These are phyloP conservation scores for Xanthorhoe designata DNA, from an alignment of 2,888 invertebrate genomes.

Conservation along the genomic window DNA sequence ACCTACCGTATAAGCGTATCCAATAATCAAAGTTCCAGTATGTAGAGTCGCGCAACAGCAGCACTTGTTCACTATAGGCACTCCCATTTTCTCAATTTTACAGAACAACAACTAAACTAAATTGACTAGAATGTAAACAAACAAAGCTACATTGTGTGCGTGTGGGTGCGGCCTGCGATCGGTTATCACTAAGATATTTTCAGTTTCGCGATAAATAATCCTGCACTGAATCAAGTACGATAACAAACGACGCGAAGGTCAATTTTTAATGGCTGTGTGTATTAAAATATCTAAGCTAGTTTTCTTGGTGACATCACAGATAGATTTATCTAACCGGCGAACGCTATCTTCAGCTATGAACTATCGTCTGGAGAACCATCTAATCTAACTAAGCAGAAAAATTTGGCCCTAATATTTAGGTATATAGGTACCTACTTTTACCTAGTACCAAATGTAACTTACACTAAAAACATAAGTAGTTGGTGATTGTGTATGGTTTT, in stretches of 20 bases:
- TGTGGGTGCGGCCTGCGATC: conserved; percentile 17
- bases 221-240: conserved; percentile 10
- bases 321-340: neutral
- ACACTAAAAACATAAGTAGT: too few species aligned
- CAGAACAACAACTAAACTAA: conserved; percentile 17
- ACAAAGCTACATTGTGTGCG: conserved; percentile 34
- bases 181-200: conserved; percentile 42
- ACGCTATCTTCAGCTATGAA: neutral
- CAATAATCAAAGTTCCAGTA: conserved; percentile 74
- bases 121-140: conserved; percentile 37
- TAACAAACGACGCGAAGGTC: conserved; percentile 22
- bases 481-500: too few species aligned
- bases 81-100: conserved; percentile 61
- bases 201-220: conserved; percentile 32
- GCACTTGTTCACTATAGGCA: conserved; percentile 74
- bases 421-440: too few species aligned
- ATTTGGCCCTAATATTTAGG: too few species aligned
- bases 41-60: conserved; percentile 70
- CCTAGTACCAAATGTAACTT: too few species aligned
- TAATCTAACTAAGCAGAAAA: too few species aligned
- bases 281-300: neutral
- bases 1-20: conserved; percentile 73
- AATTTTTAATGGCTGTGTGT: neutral
- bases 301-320: conserved; percentile 14
- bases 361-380: neutral